A percentile compares a stretch with the other conserved stretches of the same genome.
Evolutionary conservation across 2,888 invertebrate species (phyloP).

Genomic region (Tetheella fluctuosa): DNA sequence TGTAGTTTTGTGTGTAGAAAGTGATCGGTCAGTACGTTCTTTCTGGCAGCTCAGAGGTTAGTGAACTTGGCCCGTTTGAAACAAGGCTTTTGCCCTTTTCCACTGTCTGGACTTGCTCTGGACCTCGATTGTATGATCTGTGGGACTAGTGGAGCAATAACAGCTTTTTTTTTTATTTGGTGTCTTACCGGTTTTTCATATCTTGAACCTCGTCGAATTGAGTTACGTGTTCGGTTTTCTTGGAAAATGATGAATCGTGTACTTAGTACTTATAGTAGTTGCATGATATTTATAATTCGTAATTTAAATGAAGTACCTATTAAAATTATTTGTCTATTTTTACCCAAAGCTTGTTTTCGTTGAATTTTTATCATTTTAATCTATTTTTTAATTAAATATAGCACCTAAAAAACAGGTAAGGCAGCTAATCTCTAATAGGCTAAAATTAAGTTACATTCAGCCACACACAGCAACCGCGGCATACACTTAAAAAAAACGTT

Average conservation of each 20-base stretch:
- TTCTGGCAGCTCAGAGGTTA: constrained; percentile 55
- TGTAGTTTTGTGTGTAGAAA: constrained; percentile 48
- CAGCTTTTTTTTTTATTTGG: background rate
- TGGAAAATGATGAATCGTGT: background rate
- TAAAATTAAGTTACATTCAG: background rate
- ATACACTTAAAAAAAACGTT: constrained; percentile 39
- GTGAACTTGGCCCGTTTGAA: constrained; percentile 59
- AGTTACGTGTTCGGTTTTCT: constrained; percentile 4
- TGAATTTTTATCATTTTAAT: no score
- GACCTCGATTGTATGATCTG: constrained; percentile 25
- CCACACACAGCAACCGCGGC: constrained; percentile 19
- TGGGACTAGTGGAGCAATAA: background rate
- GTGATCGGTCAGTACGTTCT: constrained; percentile 47
- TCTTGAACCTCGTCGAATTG: background rate
- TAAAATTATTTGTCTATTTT: no score
- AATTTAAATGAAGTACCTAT: no score
- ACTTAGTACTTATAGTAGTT: background rate
- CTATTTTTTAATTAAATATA: no score
- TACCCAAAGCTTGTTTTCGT: no score
- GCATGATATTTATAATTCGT: background rate
- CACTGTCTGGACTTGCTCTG: constrained; percentile 43
- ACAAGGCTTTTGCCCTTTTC: constrained; percentile 64
- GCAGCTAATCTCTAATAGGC: background rate
- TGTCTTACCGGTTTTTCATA: constrained; percentile 8
- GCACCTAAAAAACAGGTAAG: no score